These are phyloP conservation scores for Pseudococcus jackbeardsleyi DNA, from an alignment of 2,888 invertebrate genomes.

Conservation along the genomic window DNA sequence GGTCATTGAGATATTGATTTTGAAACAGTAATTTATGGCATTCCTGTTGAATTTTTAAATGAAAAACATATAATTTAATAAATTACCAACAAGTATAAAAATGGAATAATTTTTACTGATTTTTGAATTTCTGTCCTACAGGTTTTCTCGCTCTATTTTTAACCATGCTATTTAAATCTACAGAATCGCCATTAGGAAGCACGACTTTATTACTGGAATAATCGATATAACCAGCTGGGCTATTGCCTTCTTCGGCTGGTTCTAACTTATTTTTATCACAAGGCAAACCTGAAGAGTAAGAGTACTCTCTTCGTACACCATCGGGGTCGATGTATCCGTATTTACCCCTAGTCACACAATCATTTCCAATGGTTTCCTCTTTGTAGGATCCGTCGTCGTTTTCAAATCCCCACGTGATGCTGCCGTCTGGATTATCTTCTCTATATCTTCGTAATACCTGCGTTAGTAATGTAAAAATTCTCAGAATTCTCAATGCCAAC, in stretches of 20 bases:
- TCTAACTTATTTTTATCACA: constrained; percentile 74
- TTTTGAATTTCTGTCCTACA: constrained; percentile 68
- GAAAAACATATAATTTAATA: not conserved
- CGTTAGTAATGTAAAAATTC: not conserved
- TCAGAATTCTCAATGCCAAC: not conserved
- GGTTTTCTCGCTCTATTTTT: constrained; percentile 79
- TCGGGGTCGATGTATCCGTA: constrained; percentile 90
- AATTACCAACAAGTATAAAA: not conserved
- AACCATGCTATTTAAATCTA: constrained; percentile 79
- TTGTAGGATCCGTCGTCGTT: constrained; percentile 90
- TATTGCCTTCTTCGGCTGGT: constrained; percentile 68
- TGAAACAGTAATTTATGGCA: not conserved
- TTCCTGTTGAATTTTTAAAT: not conserved
- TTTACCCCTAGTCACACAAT: constrained; percentile 82
- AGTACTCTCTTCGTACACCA: constrained; percentile 84
- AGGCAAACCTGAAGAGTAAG: constrained; percentile 84
- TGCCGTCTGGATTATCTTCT: constrained; percentile 84
- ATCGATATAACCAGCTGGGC: constrained; percentile 76
- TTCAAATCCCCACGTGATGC: constrained; percentile 90
- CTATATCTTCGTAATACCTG: constrained; percentile 75
- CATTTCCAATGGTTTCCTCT: constrained; percentile 84
- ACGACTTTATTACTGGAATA: constrained; percentile 82
- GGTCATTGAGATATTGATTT: not conserved
- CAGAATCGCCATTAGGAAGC: constrained; percentile 79
- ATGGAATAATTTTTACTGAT: constrained; percentile 1